Base-by-base conservation (phyloP, 2,797 vertebrate genomes). In the Cryptoprocta ferox region DNA sequence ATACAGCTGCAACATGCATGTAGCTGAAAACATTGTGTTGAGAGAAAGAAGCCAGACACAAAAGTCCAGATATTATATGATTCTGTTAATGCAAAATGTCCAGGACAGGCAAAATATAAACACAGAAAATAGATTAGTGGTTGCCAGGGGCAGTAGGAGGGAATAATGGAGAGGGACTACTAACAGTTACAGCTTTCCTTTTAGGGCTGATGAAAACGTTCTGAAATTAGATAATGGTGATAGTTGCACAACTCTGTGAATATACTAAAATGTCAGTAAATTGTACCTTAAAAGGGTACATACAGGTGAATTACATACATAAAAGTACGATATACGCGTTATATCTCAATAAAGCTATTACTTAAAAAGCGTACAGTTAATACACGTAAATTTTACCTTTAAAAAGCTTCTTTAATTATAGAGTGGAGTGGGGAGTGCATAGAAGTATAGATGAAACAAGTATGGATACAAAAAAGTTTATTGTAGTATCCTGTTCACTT, bases 201-300 rank as follows among this genome's bases (percentile, higher is more conserved):
- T 84, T 26, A 30, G 35, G 24, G 19, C 14, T 89, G 66, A 90
- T 53, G 26, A 93, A 92, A 97, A 94, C 56, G 11, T 82, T 94
- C 76, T 95, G 39, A 87, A 89, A 96, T 82, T 89, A 91, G 68
- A 37, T 61, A 83, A 61, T 9, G 13, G 35, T 81, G 53, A 93
- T 16, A 12, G 48, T 7, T 90, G 21, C 12, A 80, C 21, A 91
- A 80, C 6, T 84, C 16, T 83, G 24, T 66, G 73, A 93, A 32
- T 93, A 82, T 30, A 66, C 13, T 39, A 48, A 78, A 84, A 94
- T 78, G 61, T 21, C 50, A 93, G 18, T 65, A 30, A 87, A 83
- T 14, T 93, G 15, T 53, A 91, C 59, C 32, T 88, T 84, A 93
- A 94, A 89, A 91, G 15, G 15, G 59, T 73, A 85, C 24, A 42